Evolutionary conservation across 2,888 invertebrate genomes (phyloP), one percentile per base, ranked within the genome.

Genomic region (Synergus gifuensis): DNA sequence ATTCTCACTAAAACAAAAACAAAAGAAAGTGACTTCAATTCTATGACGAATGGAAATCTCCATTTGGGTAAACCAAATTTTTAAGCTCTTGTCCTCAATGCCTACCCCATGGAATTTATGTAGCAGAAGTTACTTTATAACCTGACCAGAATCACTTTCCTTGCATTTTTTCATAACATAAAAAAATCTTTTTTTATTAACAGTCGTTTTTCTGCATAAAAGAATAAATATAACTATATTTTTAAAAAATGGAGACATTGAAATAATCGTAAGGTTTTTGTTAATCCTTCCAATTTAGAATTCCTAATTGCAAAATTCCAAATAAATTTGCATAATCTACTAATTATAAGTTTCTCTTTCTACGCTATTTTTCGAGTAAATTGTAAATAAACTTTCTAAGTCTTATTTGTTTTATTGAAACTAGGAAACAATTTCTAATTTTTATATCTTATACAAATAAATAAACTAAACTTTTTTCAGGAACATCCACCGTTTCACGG

Each of bases 401-500:
- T 8, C 18, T 58, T 3, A 4, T 16, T n/a, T 4, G 16, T 49
- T 49, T 49, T 49, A 49, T 58, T 58, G n/a, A 3, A 58, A 18
- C 18, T 4, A 58, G 18, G 9, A 58, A 18, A 18, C 9, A 9
- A 18, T 18, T 58, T 18, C 12, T 2, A 44, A 67, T n/a, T 42
- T 12, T n/a, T n/a, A 0, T 67, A 28, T 42, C 16, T 36, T 7
- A 5, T 36, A 36, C 36, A 76, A 76, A 62, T 76, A 62, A 42
- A 63, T 11, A 18, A 44, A 63, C 4, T 11, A 1, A 18, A 49
- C 77, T 64, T 78, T 76, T 83, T 78, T 81, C 85, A 92, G 92
- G 91, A 90, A 88, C 90, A 90, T 86, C 88, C 90, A 82, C 90
- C 91, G 79, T 92, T 92, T 84, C 91, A 91, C 85, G 92, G 92